phyloP scores from a whole-genome alignment of 2,888 invertebrate species.

The Cyaniris semiargus region DNA sequence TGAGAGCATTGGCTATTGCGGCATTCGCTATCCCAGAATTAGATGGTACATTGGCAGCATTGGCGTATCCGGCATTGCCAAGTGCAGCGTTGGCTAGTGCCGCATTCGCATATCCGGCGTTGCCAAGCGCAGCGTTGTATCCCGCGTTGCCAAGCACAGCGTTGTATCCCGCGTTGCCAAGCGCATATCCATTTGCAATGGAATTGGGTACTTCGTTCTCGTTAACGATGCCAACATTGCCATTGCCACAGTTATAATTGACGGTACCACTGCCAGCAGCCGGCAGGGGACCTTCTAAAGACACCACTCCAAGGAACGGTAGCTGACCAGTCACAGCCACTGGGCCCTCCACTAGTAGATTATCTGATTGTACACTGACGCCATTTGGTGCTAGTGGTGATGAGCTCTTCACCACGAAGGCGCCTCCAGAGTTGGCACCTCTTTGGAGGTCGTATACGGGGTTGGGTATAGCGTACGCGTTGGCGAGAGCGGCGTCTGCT shows the following conservation, averaged over 20 bases:
- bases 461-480: slow-evolving; percentile 14
- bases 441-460: slow-evolving; percentile 2
- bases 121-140: background rate
- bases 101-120: background rate
- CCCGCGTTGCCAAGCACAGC: background rate
- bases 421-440: slow-evolving; percentile 25
- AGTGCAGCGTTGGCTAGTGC: background rate
- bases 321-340: slow-evolving; percentile 47
- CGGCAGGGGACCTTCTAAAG: slow-evolving; percentile 48
- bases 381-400: slow-evolving; percentile 51
- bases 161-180: background rate
- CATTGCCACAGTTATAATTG: slow-evolving; percentile 41
- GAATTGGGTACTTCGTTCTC: slow-evolving; percentile 10
- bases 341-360: slow-evolving; percentile 48
- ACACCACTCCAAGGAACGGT: slow-evolving; percentile 48
- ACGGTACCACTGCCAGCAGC: slow-evolving; percentile 50
- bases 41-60: background rate
- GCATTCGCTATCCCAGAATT: background rate
- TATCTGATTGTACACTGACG: slow-evolving; percentile 49
- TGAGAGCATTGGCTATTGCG: background rate
- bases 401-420: slow-evolving; percentile 43
- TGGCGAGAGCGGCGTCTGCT: slow-evolving; percentile 7
- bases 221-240: slow-evolving; percentile 32
- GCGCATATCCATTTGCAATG: slow-evolving; percentile 7
- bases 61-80: background rate